A percentile compares a stretch with the other conserved stretches of the same genome.
Conservation (phyloP, 2,888 invertebrate genomes). For the Liopterus haemorrhoidalis region DNA sequence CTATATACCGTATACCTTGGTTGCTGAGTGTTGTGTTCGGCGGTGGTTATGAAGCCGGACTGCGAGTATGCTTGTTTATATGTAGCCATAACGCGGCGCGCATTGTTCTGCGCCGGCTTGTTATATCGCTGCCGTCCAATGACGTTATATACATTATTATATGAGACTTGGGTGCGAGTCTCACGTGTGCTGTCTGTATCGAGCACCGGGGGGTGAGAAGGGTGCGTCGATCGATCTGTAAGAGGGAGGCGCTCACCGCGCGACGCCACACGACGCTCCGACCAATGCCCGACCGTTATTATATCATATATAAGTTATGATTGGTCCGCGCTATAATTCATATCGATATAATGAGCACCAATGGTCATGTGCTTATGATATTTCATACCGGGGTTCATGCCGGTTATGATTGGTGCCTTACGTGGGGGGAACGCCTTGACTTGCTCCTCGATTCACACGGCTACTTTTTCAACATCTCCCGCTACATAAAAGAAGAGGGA, state of each 20-base stretch:
- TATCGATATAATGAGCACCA: constrained; percentile 41
- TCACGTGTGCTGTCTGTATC: constrained; percentile 37
- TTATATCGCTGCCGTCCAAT: constrained; percentile 39
- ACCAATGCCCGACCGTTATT: constrained; percentile 56
- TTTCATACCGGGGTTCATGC: constrained; percentile 39
- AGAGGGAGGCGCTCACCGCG: constrained; percentile 40
- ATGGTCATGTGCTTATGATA: constrained; percentile 39
- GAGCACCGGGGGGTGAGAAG: constrained; percentile 10
- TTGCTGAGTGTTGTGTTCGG: too few relatives aligned
- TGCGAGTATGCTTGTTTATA: too few relatives aligned
- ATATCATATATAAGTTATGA: constrained; percentile 58
- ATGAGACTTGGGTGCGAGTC: constrained; percentile 34
- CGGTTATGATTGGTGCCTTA: constrained; percentile 39
- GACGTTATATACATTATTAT: constrained; percentile 44
- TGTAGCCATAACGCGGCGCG: too few relatives aligned
- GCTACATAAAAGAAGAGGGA: too few relatives aligned
- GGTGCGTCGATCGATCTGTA: constrained; percentile 39
- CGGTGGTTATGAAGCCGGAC: too few relatives aligned
- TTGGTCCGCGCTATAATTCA: constrained; percentile 49
- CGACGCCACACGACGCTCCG: constrained; percentile 44
- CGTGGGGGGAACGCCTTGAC: constrained; percentile 27
- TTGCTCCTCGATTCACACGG: too few relatives aligned
- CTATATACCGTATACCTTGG: too few relatives aligned
- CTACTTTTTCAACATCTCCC: too few relatives aligned
- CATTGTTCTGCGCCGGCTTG: constrained; percentile 35